Evolutionary conservation across 2,888 invertebrate genomes (phyloP).

Genomic region (Hesperia comma): DNA sequence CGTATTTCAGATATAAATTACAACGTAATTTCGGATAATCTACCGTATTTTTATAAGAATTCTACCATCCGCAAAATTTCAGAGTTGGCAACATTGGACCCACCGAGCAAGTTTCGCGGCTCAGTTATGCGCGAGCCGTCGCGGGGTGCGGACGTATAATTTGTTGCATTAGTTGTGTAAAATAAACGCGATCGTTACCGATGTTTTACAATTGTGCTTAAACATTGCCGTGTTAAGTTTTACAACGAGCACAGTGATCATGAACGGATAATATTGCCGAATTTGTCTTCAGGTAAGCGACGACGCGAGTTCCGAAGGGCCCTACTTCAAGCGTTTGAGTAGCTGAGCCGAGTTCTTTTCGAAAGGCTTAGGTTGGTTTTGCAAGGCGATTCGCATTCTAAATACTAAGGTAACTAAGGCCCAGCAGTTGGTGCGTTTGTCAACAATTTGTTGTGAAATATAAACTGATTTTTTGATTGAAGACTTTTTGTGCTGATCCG

Average conservation of each 20-base stretch:
- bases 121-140: conserved; percentile 51
- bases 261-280: conserved; percentile 62
- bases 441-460: conserved; percentile 66
- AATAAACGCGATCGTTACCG: conserved; percentile 66
- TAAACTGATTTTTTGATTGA: conserved; percentile 31
- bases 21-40: no score
- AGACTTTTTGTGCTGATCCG: conserved; percentile 32
- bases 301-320: conserved; percentile 61
- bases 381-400: conserved; percentile 73
- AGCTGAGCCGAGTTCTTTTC: conserved; percentile 56
- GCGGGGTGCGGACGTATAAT: conserved; percentile 60
- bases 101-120: conserved; percentile 64
- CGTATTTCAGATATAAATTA: no score
- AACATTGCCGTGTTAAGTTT: conserved; percentile 58
- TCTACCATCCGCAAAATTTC: no score
- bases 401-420: conserved; percentile 36
- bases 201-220: conserved; percentile 66
- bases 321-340: conserved; percentile 55
- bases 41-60: no score
- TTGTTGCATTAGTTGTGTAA: conserved; percentile 51
- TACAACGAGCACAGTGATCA: conserved; percentile 53
- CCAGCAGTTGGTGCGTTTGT: conserved; percentile 59
- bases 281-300: conserved; percentile 61
- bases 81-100: no score
- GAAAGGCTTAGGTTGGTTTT: conserved; percentile 65